Percentiles rank a stretch among this genome's conserved stretches.
Evolutionary conservation across 2,888 invertebrate species (phyloP).

Genomic region (Osedax frankpressi): DNA sequence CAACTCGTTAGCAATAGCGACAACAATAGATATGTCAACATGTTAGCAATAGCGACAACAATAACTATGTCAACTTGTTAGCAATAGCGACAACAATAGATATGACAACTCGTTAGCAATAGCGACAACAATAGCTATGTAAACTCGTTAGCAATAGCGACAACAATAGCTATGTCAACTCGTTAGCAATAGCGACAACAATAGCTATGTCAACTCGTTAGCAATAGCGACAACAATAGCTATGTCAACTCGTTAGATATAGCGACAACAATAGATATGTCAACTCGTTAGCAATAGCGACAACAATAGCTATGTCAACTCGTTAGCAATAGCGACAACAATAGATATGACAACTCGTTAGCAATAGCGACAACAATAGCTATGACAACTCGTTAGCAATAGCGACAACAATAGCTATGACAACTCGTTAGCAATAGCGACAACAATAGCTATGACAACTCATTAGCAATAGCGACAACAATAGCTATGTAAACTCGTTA

Average conservation of each 20-base stretch:
- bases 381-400: too few species aligned
- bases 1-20: constrained; percentile 62
- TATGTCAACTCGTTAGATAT: too few species aligned
- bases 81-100: constrained; percentile 33
- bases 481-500: constrained; percentile 81
- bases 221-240: constrained; percentile 32
- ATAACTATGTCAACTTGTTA: constrained; percentile 82
- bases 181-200: background rate
- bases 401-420: constrained; percentile 55
- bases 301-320: background rate
- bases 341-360: constrained; percentile 81
- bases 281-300: constrained; percentile 62
- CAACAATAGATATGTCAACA: too few species aligned
- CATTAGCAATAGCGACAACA: background rate
- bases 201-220: constrained; percentile 82
- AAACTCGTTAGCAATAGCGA: constrained; percentile 63
- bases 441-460: background rate
- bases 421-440: constrained; percentile 62
- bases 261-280: background rate
- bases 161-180: background rate
- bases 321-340: background rate
- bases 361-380: constrained; percentile 32
- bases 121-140: background rate
- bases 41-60: background rate
- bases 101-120: background rate